Evolutionary conservation across 2,888 invertebrate genomes (phyloP).

Genomic region (Spisula subtruncata): DNA sequence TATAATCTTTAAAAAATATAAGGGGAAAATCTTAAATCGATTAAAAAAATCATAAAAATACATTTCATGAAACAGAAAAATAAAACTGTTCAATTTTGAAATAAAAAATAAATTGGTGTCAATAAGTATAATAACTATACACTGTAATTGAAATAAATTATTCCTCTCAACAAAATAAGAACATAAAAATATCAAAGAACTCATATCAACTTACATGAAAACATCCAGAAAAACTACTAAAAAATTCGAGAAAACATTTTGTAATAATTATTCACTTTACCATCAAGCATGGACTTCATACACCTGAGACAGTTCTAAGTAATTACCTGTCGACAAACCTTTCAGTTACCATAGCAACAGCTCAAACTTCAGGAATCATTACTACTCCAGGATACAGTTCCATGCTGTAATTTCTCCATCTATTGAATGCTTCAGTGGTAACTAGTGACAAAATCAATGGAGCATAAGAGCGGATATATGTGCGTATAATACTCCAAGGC

Average conservation of each 20-base stretch:
- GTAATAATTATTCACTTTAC: constrained; percentile 13
- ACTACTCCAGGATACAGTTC: constrained; percentile 44
- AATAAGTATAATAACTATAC: neutral
- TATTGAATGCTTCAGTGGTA: constrained; percentile 54
- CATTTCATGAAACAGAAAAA: neutral
- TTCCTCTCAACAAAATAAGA: neutral
- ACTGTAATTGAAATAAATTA: neutral
- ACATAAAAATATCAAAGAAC: neutral
- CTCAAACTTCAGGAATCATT: constrained; percentile 62
- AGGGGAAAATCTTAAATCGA: too few relatives aligned
- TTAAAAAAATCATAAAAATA: neutral
- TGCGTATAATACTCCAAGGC: neutral
- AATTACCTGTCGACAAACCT: constrained; percentile 70
- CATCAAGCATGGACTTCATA: constrained; percentile 21
- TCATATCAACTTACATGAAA: neutral
- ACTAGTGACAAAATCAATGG: constrained; percentile 56
- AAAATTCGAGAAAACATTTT: neutral
- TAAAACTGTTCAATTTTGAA: neutral
- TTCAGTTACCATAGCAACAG: constrained; percentile 66
- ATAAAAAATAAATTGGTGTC: neutral
- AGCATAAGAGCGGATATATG: constrained; percentile 18
- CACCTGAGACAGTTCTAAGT: constrained; percentile 66
- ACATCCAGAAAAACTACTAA: neutral
- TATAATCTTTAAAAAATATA: too few relatives aligned
- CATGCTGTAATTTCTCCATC: constrained; percentile 27